These are phyloP conservation scores for Plectrocnemia conspersa DNA, from an alignment of 1,140 invertebrate genomes.

Conservation along the genomic window DNA sequence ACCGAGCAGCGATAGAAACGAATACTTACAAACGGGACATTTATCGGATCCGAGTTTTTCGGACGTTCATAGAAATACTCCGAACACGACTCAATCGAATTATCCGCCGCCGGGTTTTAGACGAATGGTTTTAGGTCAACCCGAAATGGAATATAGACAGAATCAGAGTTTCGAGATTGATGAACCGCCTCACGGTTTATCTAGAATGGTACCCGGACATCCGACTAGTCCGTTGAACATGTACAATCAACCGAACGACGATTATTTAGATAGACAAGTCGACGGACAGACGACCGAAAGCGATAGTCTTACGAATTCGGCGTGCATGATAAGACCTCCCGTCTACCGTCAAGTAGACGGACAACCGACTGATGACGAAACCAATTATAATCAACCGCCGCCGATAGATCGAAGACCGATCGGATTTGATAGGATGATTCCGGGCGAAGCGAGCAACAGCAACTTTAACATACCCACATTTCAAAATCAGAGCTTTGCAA, in stretches of 20 bases:
- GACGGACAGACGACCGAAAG: slow-evolving; percentile 46
- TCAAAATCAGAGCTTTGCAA: slow-evolving; percentile 36
- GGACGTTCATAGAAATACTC: slow-evolving; percentile 36
- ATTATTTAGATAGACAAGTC: slow-evolving; percentile 47
- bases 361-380: slow-evolving; percentile 43
- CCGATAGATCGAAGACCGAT: slow-evolving; percentile 42
- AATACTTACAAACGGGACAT: slow-evolving; percentile 68
- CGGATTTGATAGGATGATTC: slow-evolving; percentile 49
- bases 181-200: slow-evolving; percentile 53
- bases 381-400: slow-evolving; percentile 38
- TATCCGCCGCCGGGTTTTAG: slow-evolving; percentile 58
- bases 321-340: slow-evolving; percentile 22
- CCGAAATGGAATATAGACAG: slow-evolving; percentile 53
- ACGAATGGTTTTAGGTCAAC: slow-evolving; percentile 60
- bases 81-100: slow-evolving; percentile 45
- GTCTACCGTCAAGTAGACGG: slow-evolving; percentile 46
- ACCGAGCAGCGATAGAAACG: slow-evolving; percentile 62
- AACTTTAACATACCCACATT: slow-evolving; percentile 42
- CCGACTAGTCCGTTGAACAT: slow-evolving; percentile 42
- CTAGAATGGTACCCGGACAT: slow-evolving; percentile 56
- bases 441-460: slow-evolving; percentile 46
- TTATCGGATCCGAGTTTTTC: slow-evolving; percentile 55
- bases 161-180: slow-evolving; percentile 48
- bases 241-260: slow-evolving; percentile 43
- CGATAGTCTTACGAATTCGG: slow-evolving; percentile 35